A percentile compares a stretch with the other conserved stretches of the same genome.
phyloP scores from a whole-genome alignment of 2,888 invertebrate genomes.

The Hirtodrosophila alboralis region DNA sequence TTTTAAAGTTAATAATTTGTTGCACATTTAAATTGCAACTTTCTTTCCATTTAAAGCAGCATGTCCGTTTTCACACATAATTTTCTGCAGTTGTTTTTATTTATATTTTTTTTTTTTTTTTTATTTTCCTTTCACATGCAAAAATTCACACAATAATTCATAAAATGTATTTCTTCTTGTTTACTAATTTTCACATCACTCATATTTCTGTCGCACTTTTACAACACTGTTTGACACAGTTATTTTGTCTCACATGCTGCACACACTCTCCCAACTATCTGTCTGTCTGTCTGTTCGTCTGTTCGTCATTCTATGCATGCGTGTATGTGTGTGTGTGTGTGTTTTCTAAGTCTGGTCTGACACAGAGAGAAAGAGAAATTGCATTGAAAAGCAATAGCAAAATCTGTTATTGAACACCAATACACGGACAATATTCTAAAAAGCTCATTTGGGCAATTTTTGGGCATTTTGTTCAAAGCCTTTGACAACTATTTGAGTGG shows the following conservation, averaged over 20 bases:
- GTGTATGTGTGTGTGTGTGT: constrained; percentile 18
- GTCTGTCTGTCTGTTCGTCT: constrained; percentile 19
- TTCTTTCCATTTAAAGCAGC: constrained; percentile 32
- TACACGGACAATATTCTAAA: neutral
- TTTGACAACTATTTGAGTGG: constrained; percentile 17
- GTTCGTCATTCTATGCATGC: constrained; percentile 19
- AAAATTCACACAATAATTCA: constrained; percentile 75
- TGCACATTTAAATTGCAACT: constrained; percentile 28
- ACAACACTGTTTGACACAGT: constrained; percentile 62
- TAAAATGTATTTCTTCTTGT: constrained; percentile 60
- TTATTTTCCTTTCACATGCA: constrained; percentile 71
- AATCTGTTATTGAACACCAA: constrained; percentile 8
- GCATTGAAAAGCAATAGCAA: constrained; percentile 26
- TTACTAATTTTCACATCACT: constrained; percentile 60
- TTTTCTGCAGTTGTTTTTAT: constrained; percentile 23
- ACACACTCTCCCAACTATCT: neutral
- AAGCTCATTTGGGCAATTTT: constrained; percentile 6
- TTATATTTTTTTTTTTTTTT: constrained; percentile 13
- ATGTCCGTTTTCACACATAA: constrained; percentile 48
- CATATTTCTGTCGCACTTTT: constrained; percentile 42
- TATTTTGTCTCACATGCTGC: constrained; percentile 36
- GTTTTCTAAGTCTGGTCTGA: neutral
- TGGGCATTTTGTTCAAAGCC: constrained; percentile 31
- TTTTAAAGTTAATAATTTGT: constrained; percentile 23
- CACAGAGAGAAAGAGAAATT: constrained; percentile 15